These are phyloP conservation scores for Micronisus gabar DNA, from an alignment of 2,113 vertebrate genomes.

Conservation along the genomic window DNA sequence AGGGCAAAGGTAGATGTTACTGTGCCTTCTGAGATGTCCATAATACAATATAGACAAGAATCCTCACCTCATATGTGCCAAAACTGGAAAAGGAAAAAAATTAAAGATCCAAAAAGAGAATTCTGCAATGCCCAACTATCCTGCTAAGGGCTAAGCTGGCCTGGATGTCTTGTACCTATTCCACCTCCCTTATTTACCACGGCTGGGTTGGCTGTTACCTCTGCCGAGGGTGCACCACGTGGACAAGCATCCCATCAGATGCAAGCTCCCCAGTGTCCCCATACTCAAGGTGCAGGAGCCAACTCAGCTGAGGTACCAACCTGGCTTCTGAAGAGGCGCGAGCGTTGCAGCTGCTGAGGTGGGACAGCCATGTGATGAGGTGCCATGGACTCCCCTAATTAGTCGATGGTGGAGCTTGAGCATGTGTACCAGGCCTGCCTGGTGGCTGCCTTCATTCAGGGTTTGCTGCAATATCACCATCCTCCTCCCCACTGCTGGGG, in stretches of 20 bases:
- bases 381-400: neutral
- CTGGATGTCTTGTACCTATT: neutral
- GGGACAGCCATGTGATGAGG: neutral
- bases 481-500: neutral
- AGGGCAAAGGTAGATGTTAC: too few species aligned
- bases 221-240: neutral
- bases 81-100: neutral
- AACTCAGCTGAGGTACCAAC: neutral
- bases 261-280: neutral
- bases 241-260: neutral
- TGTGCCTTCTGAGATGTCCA: neutral
- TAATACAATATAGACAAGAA: neutral
- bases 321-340: neutral
- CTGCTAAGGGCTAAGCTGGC: neutral
- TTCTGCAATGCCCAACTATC: neutral
- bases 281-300: neutral
- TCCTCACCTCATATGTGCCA: neutral
- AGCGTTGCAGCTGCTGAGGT: neutral
- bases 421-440: neutral
- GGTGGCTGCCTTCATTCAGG: neutral
- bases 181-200: neutral
- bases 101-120: neutral
- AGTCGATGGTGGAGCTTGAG: neutral
- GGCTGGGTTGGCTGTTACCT: neutral
- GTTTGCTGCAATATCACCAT: neutral